These are phyloP conservation scores for Panulirus ornatus DNA, from an alignment of 1,140 invertebrate species.

Conservation along the genomic window DNA sequence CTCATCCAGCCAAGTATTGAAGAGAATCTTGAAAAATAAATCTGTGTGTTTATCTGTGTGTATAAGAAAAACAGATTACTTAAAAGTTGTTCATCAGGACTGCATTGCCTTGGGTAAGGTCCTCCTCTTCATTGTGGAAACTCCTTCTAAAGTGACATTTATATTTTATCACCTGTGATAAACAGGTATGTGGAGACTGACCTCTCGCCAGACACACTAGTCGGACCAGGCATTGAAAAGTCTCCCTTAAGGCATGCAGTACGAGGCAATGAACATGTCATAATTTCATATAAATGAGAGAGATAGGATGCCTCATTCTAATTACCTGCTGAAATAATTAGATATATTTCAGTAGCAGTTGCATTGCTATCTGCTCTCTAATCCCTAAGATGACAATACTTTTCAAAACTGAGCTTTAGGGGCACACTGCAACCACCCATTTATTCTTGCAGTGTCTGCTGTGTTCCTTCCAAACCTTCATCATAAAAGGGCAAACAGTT, in stretches of 20 bases:
- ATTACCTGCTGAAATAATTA: constrained; percentile 42
- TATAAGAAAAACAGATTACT: neutral
- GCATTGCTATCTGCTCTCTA: constrained; percentile 65
- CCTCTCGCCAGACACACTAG: neutral
- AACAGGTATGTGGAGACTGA: neutral
- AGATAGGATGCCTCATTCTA: constrained; percentile 65
- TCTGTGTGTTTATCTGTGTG: neutral
- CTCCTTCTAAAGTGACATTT: neutral
- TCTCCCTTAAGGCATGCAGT: constrained; percentile 48
- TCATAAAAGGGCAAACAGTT: constrained; percentile 35
- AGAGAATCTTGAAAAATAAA: neutral
- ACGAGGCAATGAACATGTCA: constrained; percentile 61
- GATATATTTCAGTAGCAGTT: constrained; percentile 56
- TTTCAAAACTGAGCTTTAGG: constrained; percentile 54
- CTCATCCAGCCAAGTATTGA: neutral
- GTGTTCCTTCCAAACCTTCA: constrained; percentile 65
- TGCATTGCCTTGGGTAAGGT: constrained; percentile 30
- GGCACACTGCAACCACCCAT: constrained; percentile 57
- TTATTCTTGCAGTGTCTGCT: constrained; percentile 53
- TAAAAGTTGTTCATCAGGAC: neutral
- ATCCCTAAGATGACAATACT: constrained; percentile 69
- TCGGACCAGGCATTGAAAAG: neutral
- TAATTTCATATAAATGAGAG: constrained; percentile 57
- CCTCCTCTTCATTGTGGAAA: constrained; percentile 23
- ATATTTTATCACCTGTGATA: neutral